These are phyloP conservation scores for Apodemia mormo DNA, from an alignment of 2,888 invertebrate genomes.

Conservation along the genomic window DNA sequence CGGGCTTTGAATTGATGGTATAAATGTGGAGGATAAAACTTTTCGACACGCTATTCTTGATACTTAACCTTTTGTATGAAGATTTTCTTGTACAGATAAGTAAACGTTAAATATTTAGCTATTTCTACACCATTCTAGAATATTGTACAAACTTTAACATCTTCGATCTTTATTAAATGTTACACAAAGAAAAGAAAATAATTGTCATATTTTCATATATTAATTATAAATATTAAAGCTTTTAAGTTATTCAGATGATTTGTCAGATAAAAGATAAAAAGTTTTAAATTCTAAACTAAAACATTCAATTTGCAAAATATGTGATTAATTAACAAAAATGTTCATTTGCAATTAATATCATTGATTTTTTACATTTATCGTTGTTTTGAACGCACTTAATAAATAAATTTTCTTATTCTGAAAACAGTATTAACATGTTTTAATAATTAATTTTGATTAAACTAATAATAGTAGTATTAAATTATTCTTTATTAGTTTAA, in stretches of 20 bases:
- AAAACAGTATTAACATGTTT: too few relatives aligned
- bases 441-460: too few relatives aligned
- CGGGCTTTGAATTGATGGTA: background rate
- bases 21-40: slow-evolving; percentile 8
- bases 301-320: too few relatives aligned
- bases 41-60: slow-evolving; percentile 63
- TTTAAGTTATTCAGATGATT: background rate
- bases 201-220: too few relatives aligned
- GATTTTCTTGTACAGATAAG: slow-evolving; percentile 46
- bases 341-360: too few relatives aligned
- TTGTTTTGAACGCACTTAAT: too few relatives aligned
- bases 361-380: too few relatives aligned
- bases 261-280: background rate
- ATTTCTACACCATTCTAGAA: slow-evolving; percentile 1
- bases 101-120: slow-evolving; percentile 23
- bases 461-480: too few relatives aligned
- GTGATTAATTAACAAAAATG: too few relatives aligned
- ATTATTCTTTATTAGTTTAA: too few relatives aligned
- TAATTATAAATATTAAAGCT: background rate
- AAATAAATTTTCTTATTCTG: too few relatives aligned
- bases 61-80: slow-evolving; percentile 73
- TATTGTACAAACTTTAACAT: slow-evolving; percentile 1
- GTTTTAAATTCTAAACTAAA: background rate
- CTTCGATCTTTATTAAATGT: background rate
- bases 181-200: background rate